Conservation (phyloP, 2,888 invertebrate genomes). For the Conistra vaccinii region DNA sequence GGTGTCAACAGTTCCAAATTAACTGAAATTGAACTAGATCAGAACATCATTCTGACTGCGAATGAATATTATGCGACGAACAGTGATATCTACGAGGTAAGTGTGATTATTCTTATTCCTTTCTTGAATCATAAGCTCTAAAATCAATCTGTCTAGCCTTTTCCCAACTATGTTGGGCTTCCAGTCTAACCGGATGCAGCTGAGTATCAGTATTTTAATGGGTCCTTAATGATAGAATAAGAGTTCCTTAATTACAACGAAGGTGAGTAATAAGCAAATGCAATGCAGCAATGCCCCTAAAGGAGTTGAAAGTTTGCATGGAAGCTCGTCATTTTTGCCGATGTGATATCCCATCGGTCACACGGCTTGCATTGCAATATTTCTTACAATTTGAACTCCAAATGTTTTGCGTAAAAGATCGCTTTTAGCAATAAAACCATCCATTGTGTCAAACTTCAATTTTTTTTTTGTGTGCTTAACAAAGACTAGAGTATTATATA, state of each 20-base stretch:
- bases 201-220: too few relatives aligned
- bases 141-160: too few relatives aligned
- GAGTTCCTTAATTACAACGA: not conserved
- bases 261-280: too few relatives aligned
- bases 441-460: too few relatives aligned
- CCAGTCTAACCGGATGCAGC: too few relatives aligned
- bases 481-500: too few relatives aligned
- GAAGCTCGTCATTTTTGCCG: not conserved
- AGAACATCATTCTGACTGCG: conserved; percentile 84
- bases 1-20: conserved; percentile 73
- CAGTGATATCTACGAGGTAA: conserved; percentile 90
- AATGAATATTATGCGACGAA: conserved; percentile 89
- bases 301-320: not conserved
- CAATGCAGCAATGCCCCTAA: too few relatives aligned
- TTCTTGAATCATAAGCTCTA: too few relatives aligned
- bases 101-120: conserved; percentile 14
- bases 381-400: not conserved
- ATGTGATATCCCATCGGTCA: not conserved
- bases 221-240: not conserved
- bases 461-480: too few relatives aligned
- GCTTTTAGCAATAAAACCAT: too few relatives aligned
- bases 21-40: conserved; percentile 82
- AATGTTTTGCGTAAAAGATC: too few relatives aligned
- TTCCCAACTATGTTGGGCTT: too few relatives aligned
- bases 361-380: not conserved